These are phyloP conservation scores for Tribolium madens DNA, from an alignment of 1,140 invertebrate genomes.

Conservation along the genomic window DNA sequence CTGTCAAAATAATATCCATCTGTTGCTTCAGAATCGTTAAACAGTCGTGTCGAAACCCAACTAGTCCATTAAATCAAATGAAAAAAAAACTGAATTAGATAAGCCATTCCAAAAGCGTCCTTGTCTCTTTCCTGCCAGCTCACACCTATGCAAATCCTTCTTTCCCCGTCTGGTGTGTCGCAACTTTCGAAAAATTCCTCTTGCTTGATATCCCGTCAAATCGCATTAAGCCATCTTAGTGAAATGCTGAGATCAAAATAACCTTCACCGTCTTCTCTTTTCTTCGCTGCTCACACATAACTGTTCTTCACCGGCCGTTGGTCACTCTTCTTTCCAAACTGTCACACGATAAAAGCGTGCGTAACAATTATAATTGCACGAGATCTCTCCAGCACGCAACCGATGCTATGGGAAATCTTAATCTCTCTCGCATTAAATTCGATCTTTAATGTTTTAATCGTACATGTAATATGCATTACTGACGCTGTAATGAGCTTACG, in stretches of 20 bases:
- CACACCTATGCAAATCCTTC: constrained; percentile 27
- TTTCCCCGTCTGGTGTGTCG: constrained; percentile 10
- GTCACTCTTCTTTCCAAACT: constrained; percentile 19
- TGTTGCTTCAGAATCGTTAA: neutral
- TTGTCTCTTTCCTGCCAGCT: constrained; percentile 14
- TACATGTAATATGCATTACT: constrained; percentile 52
- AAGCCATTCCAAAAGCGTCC: constrained; percentile 1
- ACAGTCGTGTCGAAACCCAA: neutral
- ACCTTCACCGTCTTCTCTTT: constrained; percentile 21
- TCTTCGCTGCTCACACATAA: neutral
- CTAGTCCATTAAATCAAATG: constrained; percentile 9
- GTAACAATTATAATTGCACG: constrained; percentile 28
- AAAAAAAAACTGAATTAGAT: neutral
- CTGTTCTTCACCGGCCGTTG: constrained; percentile 20
- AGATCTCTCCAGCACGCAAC: neutral
- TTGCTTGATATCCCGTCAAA: too few species aligned
- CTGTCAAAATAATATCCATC: neutral
- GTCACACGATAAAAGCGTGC: constrained; percentile 1
- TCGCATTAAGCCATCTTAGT: constrained; percentile 29
- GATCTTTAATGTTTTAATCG: constrained; percentile 51
- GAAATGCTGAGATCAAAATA: constrained; percentile 36
- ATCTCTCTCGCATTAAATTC: constrained; percentile 46
- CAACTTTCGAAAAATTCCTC: constrained; percentile 19
- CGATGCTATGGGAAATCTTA: constrained; percentile 42
- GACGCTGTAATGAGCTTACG: constrained; percentile 48